A percentile compares a stretch with the other conserved stretches of the same genome.
phyloP scores from a whole-genome alignment of 2,113 vertebrate genomes.

The Chaetodon auriga region DNA sequence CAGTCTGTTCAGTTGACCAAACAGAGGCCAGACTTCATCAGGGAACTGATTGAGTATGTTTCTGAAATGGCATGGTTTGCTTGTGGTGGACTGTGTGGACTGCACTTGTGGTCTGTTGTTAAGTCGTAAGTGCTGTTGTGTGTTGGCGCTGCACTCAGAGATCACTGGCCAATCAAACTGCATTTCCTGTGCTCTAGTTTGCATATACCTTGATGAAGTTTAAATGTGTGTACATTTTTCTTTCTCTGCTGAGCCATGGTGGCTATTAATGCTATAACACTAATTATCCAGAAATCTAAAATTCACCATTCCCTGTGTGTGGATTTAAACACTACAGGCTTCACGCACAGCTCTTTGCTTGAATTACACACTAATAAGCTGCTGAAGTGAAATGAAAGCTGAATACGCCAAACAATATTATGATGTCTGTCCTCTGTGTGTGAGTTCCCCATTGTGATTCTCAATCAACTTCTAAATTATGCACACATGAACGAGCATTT shows the following conservation, averaged over 20 bases:
- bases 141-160: no score
- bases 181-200: neutral
- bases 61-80: neutral
- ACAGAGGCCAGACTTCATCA: neutral
- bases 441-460: slow-evolving; percentile 25
- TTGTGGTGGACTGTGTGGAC: neutral
- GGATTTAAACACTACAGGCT: slow-evolving; percentile 8
- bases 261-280: neutral
- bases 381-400: slow-evolving; percentile 4
- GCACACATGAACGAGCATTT: slow-evolving; percentile 56
- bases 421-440: slow-evolving; percentile 17
- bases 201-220: neutral
- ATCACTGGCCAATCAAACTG: neutral
- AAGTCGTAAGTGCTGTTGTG: neutral
- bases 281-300: slow-evolving; percentile 16
- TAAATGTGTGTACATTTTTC: neutral
- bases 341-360: neutral
- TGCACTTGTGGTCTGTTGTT: neutral
- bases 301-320: neutral
- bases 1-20: neutral
- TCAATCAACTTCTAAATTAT: slow-evolving; percentile 52
- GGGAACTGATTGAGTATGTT: neutral
- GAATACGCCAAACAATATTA: neutral
- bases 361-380: neutral
- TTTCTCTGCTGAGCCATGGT: neutral